phyloP scores from a whole-genome alignment of 2,888 invertebrate genomes.

The Perizoma flavofasciatum region DNA sequence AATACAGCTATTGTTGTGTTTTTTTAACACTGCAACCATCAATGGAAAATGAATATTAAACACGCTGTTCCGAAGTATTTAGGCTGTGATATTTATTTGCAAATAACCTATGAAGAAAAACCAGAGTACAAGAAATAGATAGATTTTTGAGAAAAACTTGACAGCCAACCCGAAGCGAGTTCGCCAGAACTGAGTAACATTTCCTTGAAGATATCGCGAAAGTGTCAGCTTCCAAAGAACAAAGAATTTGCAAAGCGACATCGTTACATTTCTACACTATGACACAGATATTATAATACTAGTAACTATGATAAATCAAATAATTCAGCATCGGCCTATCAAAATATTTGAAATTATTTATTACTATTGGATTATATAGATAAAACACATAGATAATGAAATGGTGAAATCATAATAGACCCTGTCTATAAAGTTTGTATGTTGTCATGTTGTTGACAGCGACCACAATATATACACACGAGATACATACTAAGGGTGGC shows the following conservation, averaged over 20 bases:
- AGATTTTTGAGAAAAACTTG: too few species aligned
- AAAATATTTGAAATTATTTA: neutral
- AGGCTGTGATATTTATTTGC: too few species aligned
- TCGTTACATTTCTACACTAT: neutral
- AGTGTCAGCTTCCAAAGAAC: slow-evolving; percentile 8
- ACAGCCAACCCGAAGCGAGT: neutral
- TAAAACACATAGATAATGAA: neutral
- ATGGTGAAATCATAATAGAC: neutral
- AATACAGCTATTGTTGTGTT: too few species aligned
- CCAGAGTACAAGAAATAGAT: too few species aligned
- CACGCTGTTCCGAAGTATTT: too few species aligned
- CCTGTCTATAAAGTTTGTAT: neutral
- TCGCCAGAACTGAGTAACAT: slow-evolving; percentile 2
- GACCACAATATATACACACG: neutral
- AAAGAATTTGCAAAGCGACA: neutral
- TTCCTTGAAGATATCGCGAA: slow-evolving; percentile 1
- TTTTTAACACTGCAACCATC: too few species aligned
- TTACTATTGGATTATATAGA: neutral
- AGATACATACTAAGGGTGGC: neutral
- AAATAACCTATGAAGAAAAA: too few species aligned
- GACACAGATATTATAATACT: too few species aligned
- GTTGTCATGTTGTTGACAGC: neutral
- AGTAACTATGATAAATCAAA: too few species aligned
- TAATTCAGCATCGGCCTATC: neutral
- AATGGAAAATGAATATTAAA: too few species aligned